Evolutionary conservation across 1,140 invertebrate species (phyloP), one percentile per base, ranked within the genome.

Genomic region (Nixonia krombeini): DNA sequence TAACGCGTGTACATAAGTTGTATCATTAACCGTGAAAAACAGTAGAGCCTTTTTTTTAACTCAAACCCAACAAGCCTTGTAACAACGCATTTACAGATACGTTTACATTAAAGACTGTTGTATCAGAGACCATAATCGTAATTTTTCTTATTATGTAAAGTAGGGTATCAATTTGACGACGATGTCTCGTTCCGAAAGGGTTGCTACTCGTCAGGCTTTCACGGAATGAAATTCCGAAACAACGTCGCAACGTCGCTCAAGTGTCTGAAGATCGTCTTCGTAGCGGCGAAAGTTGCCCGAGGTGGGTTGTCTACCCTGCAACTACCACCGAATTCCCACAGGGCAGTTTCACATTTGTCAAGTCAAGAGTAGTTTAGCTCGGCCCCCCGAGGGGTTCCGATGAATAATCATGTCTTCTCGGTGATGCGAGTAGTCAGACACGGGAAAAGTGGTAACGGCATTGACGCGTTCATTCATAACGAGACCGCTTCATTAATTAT

Each of bases 221-320:
- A 59, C 68, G 31, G 69, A 75, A 75, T 75, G 71, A 75, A 75
- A 73, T 68, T 45, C 49, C 42, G n/a, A 46, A 63, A 66, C 46
- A 69, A 15, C 37, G 23, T 33, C 26, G 23, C 10, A 21, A 33
- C 31, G 29, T 55, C 61, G 61, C 40, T 56, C 51, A 56, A 56
- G 56, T 15, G 61, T 51, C 45, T 47, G 4, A 33, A 40, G 21
- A 0, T 25, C 15, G 33, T 12, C 15, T 1, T 6, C 9, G 15
- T 37, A 2, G 15, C 12, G 33, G 28, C n/a, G 8, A 49, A 35
- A 31, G 23, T 28, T 45, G 18, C 15, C 17, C 42, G 15, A 10
- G 16, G 21, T 15, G 9, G 9, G 9, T 21, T 28, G 28, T 23
- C 42, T 45, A 12, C 21, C 15, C 8, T 9, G 28, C 15, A 45